Base-by-base conservation (phyloP, 2,888 invertebrate genomes). In the Drosophila koepferae region DNA sequence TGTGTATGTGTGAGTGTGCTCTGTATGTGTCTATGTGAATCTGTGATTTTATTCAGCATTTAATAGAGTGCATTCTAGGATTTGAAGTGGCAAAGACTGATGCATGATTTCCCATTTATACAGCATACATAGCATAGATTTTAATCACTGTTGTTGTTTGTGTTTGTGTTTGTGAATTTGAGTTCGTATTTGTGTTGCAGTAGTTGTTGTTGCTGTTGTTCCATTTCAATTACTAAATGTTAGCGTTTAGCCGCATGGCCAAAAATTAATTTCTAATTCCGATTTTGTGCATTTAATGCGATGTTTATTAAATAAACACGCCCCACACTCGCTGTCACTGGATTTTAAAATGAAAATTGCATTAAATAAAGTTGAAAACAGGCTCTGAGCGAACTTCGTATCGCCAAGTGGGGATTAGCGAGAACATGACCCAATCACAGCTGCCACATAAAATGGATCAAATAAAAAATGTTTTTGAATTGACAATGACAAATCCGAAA, bases 341-440 rank as follows among this genome's bases (percentile, higher is more conserved):
- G 43, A 61, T 59, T 68, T 86, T 71, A 31, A 55, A 74, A 56
- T 44, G 55, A 28, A 66, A 74, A 81, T 81, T 72, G 82, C 77
- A 75, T 87, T 89, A 85, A 85, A 74, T 80, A 85, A 90, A 77
- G 74, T 82, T 77, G 70, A 65, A 82, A 89, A 82, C 73, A 63
- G 85, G 74, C 76, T 77, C 72, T 58, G 55, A 60, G 72, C 63
- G 53, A 62, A 58, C 54, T 62, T 62, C 48, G 59, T 58, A 68
- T 65, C 67, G 62, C 48, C 67, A 67, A 73, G 63, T 72, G 85
- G 73, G 74, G 88, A 81, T 89, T 85, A 90, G 69, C 80, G 69
- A 46, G 71, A 44, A 72, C 53, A 80, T 64, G 76, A 70, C 60
- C 64, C 82, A 88, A 88, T 87, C 73, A 72, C 65, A 70, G 69